A percentile compares a stretch with the other conserved stretches of the same genome.
These are phyloP conservation scores for Chloroceryle amazona DNA, from an alignment of 2,797 vertebrate genomes.

Conservation along the genomic window DNA sequence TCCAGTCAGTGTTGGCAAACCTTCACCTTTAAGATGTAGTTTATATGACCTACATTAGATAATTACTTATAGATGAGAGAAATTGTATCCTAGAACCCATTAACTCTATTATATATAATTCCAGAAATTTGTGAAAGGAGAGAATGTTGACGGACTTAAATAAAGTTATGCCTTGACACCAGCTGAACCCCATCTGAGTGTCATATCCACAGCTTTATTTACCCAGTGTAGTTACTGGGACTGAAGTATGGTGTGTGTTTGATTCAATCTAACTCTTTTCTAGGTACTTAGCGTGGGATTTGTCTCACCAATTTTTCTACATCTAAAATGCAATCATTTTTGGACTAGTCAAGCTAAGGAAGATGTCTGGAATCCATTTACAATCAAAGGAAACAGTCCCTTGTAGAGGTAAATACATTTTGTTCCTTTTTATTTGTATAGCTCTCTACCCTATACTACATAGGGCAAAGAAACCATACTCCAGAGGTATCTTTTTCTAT, in stretches of 20 bases:
- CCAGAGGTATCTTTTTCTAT: not conserved
- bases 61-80: not conserved
- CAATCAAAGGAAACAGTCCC: not conserved
- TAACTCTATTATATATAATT: not conserved
- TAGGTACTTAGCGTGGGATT: not conserved
- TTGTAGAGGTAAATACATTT: not conserved
- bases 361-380: not conserved
- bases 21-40: not conserved
- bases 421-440: not conserved
- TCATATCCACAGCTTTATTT: not conserved
- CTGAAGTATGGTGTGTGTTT: not conserved
- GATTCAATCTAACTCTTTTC: not conserved
- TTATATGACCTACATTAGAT: not conserved
- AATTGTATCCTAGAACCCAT: not conserved
- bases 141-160: not conserved
- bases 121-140: not conserved
- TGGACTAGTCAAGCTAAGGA: not conserved
- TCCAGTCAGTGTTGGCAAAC: not conserved
- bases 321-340: not conserved
- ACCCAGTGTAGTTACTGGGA: fast-evolving
- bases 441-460: not conserved
- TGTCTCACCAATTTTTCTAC: not conserved
- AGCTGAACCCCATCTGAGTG: not conserved
- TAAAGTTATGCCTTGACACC: not conserved
- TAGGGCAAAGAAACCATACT: not conserved